Evolutionary conservation across 2,113 vertebrate species (phyloP).

Genomic region (Rousettus leschenaultii): DNA sequence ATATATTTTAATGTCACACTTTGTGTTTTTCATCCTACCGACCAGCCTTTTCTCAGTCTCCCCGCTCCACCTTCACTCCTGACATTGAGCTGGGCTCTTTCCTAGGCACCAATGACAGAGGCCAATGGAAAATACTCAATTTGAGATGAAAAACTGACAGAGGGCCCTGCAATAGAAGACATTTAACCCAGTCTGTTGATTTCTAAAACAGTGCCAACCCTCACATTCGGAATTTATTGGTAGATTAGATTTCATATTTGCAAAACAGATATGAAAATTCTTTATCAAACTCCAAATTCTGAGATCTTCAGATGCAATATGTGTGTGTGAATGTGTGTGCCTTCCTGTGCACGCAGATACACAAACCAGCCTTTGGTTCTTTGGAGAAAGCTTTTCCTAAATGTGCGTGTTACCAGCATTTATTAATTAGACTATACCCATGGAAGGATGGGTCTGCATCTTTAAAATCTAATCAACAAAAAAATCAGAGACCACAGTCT

Average conservation of each 20-base stretch:
- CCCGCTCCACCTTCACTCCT: neutral
- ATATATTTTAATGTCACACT: neutral
- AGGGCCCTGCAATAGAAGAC: neutral
- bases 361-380: neutral
- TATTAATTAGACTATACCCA: neutral
- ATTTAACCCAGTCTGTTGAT: neutral
- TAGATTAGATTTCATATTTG: neutral
- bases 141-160: neutral
- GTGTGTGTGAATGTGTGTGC: neutral
- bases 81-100: neutral
- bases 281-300: neutral
- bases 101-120: neutral
- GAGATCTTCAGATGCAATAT: neutral
- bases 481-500: neutral
- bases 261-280: neutral
- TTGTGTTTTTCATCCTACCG: neutral
- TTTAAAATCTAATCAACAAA: conserved; percentile 3
- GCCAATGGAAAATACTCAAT: neutral
- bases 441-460: neutral
- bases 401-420: neutral
- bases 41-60: neutral
- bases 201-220: neutral
- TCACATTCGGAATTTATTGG: neutral
- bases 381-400: neutral
- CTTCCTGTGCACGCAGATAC: neutral